Conservation (phyloP, 1,140 invertebrate genomes). For the Ceratoteleas bidentatus region DNA sequence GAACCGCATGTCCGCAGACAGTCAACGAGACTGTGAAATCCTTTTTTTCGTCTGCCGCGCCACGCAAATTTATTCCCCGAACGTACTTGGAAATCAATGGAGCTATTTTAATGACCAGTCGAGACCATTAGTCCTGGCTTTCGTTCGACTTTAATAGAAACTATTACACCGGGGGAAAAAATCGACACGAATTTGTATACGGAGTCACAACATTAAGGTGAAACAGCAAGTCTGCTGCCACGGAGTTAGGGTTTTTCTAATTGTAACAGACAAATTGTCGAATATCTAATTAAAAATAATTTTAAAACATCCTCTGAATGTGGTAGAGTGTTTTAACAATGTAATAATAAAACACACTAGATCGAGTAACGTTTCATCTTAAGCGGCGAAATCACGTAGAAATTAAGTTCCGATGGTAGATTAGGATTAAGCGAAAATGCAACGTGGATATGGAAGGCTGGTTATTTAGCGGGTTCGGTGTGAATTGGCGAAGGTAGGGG, state of each 20-base stretch:
- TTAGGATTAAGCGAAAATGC: conserved; percentile 17
- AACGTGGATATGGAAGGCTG: conserved; percentile 4
- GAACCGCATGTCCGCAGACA: conserved; percentile 63
- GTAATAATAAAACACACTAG: too few relatives aligned
- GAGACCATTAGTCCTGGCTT: conserved; percentile 24
- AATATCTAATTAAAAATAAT: too few relatives aligned
- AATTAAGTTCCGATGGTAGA: conserved; percentile 31
- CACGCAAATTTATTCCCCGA: conserved; percentile 63
- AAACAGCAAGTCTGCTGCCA: too few relatives aligned
- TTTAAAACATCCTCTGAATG: too few relatives aligned
- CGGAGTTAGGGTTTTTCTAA: too few relatives aligned
- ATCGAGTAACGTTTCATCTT: too few relatives aligned
- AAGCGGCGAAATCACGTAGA: conserved; percentile 8
- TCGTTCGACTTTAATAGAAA: conserved; percentile 4
- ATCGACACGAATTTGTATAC: neutral
- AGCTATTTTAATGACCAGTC: conserved; percentile 45
- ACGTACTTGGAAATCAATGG: conserved; percentile 60
- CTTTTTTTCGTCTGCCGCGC: conserved; percentile 61
- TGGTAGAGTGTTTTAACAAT: too few relatives aligned
- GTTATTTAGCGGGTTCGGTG: conserved; percentile 43
- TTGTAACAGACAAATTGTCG: too few relatives aligned
- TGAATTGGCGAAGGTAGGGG: conserved; percentile 36
- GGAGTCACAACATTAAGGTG: too few relatives aligned
- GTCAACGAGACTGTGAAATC: conserved; percentile 55
- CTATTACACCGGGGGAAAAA: neutral